Percentiles rank a stretch among this genome's conserved stretches.
Conservation (phyloP, 2,797 vertebrate genomes). For the Vultur gryphus region DNA sequence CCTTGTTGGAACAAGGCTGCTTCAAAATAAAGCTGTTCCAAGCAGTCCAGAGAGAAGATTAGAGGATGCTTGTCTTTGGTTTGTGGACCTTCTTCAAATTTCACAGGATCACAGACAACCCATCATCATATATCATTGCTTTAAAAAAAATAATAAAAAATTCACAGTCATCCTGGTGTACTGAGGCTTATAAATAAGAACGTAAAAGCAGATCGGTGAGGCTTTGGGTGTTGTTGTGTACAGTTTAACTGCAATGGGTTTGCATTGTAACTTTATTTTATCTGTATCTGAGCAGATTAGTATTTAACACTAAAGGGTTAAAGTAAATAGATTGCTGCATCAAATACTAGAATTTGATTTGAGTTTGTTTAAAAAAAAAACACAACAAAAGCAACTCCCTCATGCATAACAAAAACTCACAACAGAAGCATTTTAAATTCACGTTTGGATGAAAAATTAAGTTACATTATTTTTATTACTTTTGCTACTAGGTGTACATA, state of each 20-base stretch:
- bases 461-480: background rate
- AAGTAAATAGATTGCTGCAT: background rate
- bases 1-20: background rate
- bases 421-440: background rate
- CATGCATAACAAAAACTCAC: background rate
- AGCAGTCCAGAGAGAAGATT: background rate
- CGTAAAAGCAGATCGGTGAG: background rate
- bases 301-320: background rate
- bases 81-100: background rate
- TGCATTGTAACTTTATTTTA: background rate
- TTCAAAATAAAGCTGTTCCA: background rate
- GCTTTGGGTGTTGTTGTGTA: background rate
- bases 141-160: background rate
- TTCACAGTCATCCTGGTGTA: background rate
- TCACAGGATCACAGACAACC: background rate
- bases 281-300: background rate
- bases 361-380: background rate
- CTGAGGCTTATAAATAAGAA: constrained; percentile 13
- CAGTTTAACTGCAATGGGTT: background rate
- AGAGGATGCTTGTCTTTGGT: background rate
- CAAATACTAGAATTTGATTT: background rate
- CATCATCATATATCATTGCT: background rate
- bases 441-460: background rate
- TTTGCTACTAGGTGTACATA: constrained; percentile 80
- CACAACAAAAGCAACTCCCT: background rate